These are phyloP conservation scores for Leptosomus discolor DNA, from an alignment of 2,113 vertebrate species.

Conservation along the genomic window DNA sequence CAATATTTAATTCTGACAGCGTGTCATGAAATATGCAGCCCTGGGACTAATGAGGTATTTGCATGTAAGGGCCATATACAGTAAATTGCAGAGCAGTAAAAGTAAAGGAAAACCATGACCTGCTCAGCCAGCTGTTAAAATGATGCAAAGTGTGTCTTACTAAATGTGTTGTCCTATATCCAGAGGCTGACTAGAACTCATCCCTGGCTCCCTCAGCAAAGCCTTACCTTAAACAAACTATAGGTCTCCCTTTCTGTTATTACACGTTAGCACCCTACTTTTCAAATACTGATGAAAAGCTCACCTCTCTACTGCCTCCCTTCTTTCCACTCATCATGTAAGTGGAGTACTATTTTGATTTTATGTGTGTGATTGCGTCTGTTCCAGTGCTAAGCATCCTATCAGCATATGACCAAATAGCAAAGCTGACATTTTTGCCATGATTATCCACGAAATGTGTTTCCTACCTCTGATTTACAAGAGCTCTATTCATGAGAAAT, in stretches of 20 bases:
- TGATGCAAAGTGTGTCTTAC: conserved; percentile 14
- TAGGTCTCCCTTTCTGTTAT: not conserved
- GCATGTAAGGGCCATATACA: conserved; percentile 32
- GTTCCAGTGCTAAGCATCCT: not conserved
- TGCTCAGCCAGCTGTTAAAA: conserved; percentile 57
- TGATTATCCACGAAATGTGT: conserved; percentile 34
- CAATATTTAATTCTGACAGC: conserved; percentile 73
- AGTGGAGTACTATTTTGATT: conserved; percentile 24
- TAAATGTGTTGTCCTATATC: conserved; percentile 37
- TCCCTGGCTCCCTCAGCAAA: not conserved
- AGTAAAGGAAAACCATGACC: conserved; percentile 42
- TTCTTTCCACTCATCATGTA: not conserved
- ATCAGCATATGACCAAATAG: conserved; percentile 42
- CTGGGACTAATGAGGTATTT: conserved; percentile 58
- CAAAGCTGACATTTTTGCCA: conserved; percentile 53
- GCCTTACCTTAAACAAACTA: not conserved
- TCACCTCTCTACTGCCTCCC: not conserved
- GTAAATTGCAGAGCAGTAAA: conserved; percentile 43
- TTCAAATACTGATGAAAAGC: conserved; percentile 18
- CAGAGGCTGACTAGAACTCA: conserved; percentile 11
- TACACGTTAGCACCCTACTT: not conserved
- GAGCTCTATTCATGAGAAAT: conserved; percentile 60
- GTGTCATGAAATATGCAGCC: conserved; percentile 48
- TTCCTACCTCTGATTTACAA: conserved; percentile 68
- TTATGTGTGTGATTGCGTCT: not conserved